Conservation (phyloP, 2,797 vertebrate genomes). For the Poecilia wingei region DNA sequence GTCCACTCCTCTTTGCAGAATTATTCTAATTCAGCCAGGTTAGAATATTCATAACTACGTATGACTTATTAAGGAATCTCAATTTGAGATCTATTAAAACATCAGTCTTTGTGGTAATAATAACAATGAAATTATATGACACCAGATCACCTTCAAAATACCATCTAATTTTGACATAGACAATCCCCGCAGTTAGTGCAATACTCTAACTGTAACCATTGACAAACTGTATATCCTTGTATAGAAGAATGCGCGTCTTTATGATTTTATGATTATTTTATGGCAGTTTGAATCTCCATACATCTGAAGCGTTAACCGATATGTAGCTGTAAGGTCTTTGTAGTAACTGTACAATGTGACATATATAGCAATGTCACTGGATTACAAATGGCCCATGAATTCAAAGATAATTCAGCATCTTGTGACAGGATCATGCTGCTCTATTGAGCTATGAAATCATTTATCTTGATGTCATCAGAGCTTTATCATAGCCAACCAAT, state of each 20-base stretch:
- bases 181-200: neutral
- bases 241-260: neutral
- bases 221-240: neutral
- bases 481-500: conserved; percentile 24
- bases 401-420: conserved; percentile 30
- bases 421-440: conserved; percentile 30
- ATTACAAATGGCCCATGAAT: conserved; percentile 17
- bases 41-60: neutral
- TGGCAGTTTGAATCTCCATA: neutral
- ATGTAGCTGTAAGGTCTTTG: neutral
- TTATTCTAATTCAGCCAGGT: neutral
- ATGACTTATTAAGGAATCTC: neutral
- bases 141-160: neutral
- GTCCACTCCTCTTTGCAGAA: neutral
- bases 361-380: neutral
- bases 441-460: conserved; percentile 35
- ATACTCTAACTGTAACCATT: neutral
- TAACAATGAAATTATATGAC: neutral
- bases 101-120: neutral
- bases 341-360: conserved; percentile 5
- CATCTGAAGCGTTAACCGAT: neutral
- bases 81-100: neutral
- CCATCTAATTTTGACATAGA: neutral
- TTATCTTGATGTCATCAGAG: conserved; percentile 38
- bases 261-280: neutral